Percentiles rank a stretch among this genome's conserved stretches.
phyloP scores from a whole-genome alignment of 1,140 invertebrate genomes.

The Drosophila quadrilineata region DNA sequence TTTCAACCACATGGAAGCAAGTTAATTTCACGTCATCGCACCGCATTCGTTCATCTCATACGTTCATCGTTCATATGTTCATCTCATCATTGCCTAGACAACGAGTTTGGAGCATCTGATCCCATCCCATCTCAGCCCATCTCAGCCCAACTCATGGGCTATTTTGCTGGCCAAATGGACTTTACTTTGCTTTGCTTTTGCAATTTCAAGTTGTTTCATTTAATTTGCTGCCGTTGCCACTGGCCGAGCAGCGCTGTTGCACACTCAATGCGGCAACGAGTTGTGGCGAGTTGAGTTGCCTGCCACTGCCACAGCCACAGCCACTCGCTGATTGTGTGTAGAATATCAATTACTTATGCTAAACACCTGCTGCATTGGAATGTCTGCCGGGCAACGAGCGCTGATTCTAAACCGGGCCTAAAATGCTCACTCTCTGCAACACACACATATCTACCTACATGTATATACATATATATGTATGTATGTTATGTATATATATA shows the following conservation, averaged over 20 bases:
- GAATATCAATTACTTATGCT: slow-evolving; percentile 81
- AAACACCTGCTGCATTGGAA: slow-evolving; percentile 81
- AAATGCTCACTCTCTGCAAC: slow-evolving; percentile 40
- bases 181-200: slow-evolving; percentile 44
- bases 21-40: slow-evolving; percentile 40
- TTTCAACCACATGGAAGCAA: slow-evolving; percentile 22
- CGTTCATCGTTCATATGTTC: too few species aligned
- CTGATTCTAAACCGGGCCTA: slow-evolving; percentile 70
- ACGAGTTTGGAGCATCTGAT: too few species aligned
- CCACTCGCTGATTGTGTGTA: slow-evolving; percentile 67
- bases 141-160: too few species aligned
- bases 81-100: slow-evolving; percentile 3
- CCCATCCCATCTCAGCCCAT: background rate
- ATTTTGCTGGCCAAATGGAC: slow-evolving; percentile 9
- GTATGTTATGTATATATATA: too few species aligned
- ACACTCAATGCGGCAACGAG: slow-evolving; percentile 31
- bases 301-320: slow-evolving; percentile 7
- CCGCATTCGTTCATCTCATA: too few species aligned
- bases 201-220: slow-evolving; percentile 55
- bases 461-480: background rate
- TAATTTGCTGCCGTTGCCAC: slow-evolving; percentile 31
- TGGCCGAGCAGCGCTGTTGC: slow-evolving; percentile 17
- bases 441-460: slow-evolving; percentile 1
- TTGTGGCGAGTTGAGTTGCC: too few species aligned
- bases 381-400: slow-evolving; percentile 56